These are phyloP conservation scores for Tipula helvola DNA, from an alignment of 2,888 invertebrate genomes.

Conservation along the genomic window DNA sequence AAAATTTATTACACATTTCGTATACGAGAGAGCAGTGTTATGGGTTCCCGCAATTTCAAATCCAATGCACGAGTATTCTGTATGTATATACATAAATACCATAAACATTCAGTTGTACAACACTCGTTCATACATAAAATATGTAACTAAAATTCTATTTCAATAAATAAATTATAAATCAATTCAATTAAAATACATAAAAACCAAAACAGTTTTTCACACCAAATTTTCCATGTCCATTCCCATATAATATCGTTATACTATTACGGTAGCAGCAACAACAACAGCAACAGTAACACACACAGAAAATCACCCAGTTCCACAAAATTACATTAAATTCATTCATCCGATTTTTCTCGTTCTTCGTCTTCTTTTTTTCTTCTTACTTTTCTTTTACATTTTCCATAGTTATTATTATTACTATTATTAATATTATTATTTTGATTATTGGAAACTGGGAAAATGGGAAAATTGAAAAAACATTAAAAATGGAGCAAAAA, in stretches of 20 bases:
- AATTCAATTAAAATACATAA: background rate
- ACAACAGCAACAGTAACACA: background rate
- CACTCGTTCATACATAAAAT: background rate
- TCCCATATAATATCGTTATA: background rate
- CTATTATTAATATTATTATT: background rate
- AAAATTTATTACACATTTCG: background rate
- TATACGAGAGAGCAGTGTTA: background rate
- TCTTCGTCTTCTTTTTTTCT: background rate
- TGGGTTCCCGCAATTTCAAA: background rate
- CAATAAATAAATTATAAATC: background rate
- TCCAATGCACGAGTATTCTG: background rate
- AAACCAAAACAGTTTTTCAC: background rate
- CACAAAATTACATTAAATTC: background rate
- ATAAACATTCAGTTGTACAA: background rate
- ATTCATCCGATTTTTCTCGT: background rate
- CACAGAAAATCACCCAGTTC: background rate
- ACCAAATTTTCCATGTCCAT: background rate
- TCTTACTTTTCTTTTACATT: background rate
- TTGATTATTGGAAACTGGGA: background rate
- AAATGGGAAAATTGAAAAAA: background rate
- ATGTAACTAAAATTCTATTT: background rate
- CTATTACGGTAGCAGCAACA: background rate
- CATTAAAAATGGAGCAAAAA: background rate
- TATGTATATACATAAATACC: background rate
- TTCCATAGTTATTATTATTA: background rate